These are phyloP conservation scores for Polyergus mexicanus DNA, from an alignment of 1,140 invertebrate species.

Conservation along the genomic window DNA sequence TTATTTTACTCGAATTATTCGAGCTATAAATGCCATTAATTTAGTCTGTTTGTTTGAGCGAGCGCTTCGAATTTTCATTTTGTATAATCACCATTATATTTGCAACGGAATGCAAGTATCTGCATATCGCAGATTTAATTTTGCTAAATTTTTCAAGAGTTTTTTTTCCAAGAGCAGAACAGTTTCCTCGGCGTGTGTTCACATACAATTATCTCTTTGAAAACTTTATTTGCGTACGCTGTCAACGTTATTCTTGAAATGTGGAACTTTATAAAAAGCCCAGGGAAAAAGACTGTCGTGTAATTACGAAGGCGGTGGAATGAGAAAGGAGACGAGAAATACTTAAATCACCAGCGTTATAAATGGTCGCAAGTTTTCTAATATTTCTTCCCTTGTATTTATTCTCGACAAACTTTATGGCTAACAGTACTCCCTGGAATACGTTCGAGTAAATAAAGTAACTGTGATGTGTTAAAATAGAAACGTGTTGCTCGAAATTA, in stretches of 20 bases:
- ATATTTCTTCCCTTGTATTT: slow-evolving; percentile 39
- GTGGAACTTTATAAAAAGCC: not conserved
- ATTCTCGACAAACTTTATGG: slow-evolving; percentile 32
- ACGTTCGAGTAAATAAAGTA: slow-evolving; percentile 23
- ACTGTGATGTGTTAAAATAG: not conserved
- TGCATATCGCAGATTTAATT: slow-evolving; percentile 32
- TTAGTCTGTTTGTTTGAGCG: not conserved
- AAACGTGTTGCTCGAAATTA: slow-evolving; percentile 3
- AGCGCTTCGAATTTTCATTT: not conserved
- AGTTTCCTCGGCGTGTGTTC: not conserved
- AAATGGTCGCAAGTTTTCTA: slow-evolving; percentile 52
- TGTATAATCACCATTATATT: slow-evolving; percentile 12
- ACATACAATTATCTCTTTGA: slow-evolving; percentile 22
- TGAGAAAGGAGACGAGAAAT: not conserved
- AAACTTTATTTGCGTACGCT: slow-evolving; percentile 17
- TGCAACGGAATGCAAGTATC: slow-evolving; percentile 15
- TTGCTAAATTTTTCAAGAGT: slow-evolving; percentile 36
- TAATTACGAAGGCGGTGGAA: slow-evolving; percentile 33
- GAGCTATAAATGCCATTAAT: not conserved
- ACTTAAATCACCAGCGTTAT: slow-evolving; percentile 12
- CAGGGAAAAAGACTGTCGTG: not conserved
- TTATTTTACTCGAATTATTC: not conserved
- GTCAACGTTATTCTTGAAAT: slow-evolving; percentile 16
- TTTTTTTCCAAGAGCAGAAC: not conserved
- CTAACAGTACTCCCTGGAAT: not conserved